These are phyloP conservation scores for Pluvialis apricaria DNA, from an alignment of 2,113 vertebrate genomes.

Conservation along the genomic window DNA sequence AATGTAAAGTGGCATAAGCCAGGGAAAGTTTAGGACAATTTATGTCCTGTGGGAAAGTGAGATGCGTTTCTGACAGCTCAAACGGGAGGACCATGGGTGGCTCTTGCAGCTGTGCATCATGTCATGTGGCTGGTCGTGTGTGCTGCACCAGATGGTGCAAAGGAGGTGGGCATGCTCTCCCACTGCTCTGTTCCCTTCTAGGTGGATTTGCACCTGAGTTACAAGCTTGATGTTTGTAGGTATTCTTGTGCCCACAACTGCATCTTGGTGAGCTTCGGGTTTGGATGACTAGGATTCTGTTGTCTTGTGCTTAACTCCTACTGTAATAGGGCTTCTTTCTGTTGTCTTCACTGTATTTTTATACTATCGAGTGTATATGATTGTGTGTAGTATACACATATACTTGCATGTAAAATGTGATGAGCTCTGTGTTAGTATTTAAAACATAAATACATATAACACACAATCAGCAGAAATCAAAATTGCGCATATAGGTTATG, in stretches of 20 bases:
- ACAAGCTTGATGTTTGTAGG: not conserved
- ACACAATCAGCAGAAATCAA: not conserved
- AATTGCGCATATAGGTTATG: not conserved
- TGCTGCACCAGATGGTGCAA: not conserved
- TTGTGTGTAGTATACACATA: not conserved
- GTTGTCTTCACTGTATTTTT: not conserved
- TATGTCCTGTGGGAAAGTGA: not conserved
- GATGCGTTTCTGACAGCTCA: not conserved
- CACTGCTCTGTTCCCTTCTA: not conserved
- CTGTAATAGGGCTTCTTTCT: not conserved
- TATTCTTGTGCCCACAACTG: not conserved
- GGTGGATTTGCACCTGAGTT: not conserved
- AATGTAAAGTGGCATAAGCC: not conserved
- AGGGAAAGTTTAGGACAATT: not conserved
- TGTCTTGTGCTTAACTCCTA: not conserved
- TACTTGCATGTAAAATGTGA: not conserved
- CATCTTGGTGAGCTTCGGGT: not conserved
- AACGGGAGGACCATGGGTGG: not conserved
- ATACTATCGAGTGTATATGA: fast-evolving
- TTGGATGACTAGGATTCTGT: not conserved
- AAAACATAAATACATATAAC: not conserved
- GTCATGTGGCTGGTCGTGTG: fast-evolving
- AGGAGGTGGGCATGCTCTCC: not conserved
- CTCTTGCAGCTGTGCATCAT: not conserved
- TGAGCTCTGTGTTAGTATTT: not conserved